These are phyloP conservation scores for Cheilosia pagana DNA, from an alignment of 2,888 invertebrate genomes.

Conservation along the genomic window DNA sequence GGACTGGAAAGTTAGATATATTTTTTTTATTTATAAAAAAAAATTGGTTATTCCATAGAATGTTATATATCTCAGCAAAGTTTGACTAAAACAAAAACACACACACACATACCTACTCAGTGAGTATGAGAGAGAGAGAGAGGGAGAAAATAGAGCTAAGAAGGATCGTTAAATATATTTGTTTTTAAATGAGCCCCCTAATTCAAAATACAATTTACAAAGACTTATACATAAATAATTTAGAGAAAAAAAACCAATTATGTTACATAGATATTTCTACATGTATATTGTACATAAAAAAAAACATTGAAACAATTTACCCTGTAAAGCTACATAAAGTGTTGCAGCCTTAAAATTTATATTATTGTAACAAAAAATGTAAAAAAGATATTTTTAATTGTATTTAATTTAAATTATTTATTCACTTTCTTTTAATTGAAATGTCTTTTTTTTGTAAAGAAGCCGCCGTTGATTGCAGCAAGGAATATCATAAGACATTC, in stretches of 20 bases:
- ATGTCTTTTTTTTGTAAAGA: constrained; percentile 56
- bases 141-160: constrained; percentile 33
- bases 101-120: constrained; percentile 42
- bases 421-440: constrained; percentile 52
- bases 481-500: background rate
- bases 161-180: constrained; percentile 40
- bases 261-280: constrained; percentile 31
- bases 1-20: constrained; percentile 54
- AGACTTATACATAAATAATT: constrained; percentile 64
- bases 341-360: constrained; percentile 49
- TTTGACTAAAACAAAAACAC: constrained; percentile 32
- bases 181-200: constrained; percentile 43
- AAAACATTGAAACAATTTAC: constrained; percentile 21
- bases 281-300: constrained; percentile 50
- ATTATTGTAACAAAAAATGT: constrained; percentile 51
- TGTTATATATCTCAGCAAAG: constrained; percentile 62
- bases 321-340: constrained; percentile 63
- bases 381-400: constrained; percentile 49
- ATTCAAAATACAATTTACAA: constrained; percentile 57
- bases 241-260: constrained; percentile 40
- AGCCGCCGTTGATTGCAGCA: constrained; percentile 15
- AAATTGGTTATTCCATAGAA: constrained; percentile 63
- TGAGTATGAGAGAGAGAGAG: constrained; percentile 31
- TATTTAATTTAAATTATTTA: constrained; percentile 74
- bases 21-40: constrained; percentile 39